phyloP scores from a whole-genome alignment of 1,140 invertebrate species.

The Neotoxoptera formosana region DNA sequence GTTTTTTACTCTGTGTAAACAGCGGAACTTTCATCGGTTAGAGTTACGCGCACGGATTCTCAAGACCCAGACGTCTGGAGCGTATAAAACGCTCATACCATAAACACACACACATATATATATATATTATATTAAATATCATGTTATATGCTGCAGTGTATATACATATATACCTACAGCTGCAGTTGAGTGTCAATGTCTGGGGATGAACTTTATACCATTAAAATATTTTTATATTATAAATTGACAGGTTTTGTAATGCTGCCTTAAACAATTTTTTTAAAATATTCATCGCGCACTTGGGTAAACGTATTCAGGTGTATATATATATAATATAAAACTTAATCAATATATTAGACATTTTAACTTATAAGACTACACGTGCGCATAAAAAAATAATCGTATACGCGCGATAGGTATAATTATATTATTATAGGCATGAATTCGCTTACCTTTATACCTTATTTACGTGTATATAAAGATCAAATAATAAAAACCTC shows the following conservation, averaged over 20 bases:
- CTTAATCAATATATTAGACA: too few species aligned
- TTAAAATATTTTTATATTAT: neutral
- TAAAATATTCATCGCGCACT: neutral
- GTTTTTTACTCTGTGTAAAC: neutral
- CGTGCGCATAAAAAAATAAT: neutral
- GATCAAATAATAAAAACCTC: neutral
- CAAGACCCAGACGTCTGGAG: slow-evolving; percentile 2
- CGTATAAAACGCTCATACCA: neutral
- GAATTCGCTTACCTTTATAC: neutral
- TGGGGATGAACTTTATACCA: neutral
- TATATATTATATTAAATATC: neutral
- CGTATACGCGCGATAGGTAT: neutral
- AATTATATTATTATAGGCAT: neutral
- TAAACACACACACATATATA: neutral
- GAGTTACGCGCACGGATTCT: neutral
- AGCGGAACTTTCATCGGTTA: neutral
- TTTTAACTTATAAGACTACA: neutral
- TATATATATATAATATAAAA: too few species aligned
- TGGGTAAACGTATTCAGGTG: too few species aligned
- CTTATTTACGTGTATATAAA: neutral
- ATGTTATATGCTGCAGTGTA: neutral
- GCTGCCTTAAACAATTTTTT: neutral
- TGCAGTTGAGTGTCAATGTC: neutral
- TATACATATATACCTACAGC: neutral
- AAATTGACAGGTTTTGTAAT: neutral